Base-by-base conservation (phyloP, 2,113 vertebrate genomes). In the Peucedramus taeniatus region DNA sequence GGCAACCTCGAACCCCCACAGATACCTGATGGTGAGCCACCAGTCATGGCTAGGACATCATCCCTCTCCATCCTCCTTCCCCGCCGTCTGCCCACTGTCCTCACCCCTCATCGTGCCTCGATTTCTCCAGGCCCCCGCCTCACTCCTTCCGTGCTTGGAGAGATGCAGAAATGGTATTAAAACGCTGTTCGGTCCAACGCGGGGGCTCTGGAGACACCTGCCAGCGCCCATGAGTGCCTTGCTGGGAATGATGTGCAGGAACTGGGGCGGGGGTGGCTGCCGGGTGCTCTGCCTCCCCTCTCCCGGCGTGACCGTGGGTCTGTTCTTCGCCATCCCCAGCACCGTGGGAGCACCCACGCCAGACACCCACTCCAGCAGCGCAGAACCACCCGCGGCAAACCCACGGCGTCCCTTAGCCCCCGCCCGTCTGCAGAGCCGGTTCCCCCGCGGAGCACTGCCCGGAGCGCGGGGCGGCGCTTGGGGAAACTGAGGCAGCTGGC, bases 1-100 rank as follows among this genome's bases (percentile, higher is more conserved):
- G 30, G 39, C 47, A 82, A 26, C 59, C 88, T 61, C 54, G 28
- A 15, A 3, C 16, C 68, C 19, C 2, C 68, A 7, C 1, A 0
- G 53, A 17, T 72, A 60, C 76, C 84, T 50, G 87, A 26, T 10
- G 71, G 47, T 0, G 6, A 69, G 26, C 42, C 57, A 26, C 44
- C 33, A 20, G 79, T 4, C 23, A 21, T 0, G 8, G 57, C 33
- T 11, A 75, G 61, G 39, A 50, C 78, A 33, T 8, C 2, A 13
- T 14, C 33, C 56, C 37, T 31, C 40, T 90, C 89, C 60, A 21
- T 69, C 54, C 31, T 65, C 68, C 56, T 69, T 12, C 27, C 59
- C 26, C 0, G 6, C 61, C 3, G 5, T 44, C 21, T 20, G 54
- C 27, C 51, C 9, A 2, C 27, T 33, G 40, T 61, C n/a, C 69